Conservation (phyloP, 2,797 vertebrate species). For the Muraenolepis orangiensis region DNA sequence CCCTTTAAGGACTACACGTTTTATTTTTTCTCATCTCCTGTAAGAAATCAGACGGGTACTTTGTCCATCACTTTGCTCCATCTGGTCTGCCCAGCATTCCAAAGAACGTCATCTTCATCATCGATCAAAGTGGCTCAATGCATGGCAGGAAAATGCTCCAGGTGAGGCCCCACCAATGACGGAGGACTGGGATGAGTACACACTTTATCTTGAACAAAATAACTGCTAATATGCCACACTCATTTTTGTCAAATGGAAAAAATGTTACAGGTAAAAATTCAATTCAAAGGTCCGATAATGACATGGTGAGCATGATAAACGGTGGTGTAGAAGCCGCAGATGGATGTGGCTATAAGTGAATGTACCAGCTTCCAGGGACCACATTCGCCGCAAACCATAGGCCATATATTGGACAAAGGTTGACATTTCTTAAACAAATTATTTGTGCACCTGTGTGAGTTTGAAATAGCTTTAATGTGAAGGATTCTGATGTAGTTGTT, state of each 20-base stretch:
- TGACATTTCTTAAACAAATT: not conserved
- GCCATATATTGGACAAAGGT: not conserved
- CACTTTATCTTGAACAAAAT: not conserved
- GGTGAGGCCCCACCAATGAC: slow-evolving; percentile 50
- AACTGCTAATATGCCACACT: not conserved
- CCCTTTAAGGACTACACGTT: slow-evolving; percentile 2
- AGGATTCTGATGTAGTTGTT: not conserved
- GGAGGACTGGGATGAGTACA: too few species aligned
- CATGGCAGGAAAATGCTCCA: slow-evolving; percentile 68
- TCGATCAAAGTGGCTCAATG: slow-evolving; percentile 79
- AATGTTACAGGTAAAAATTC: not conserved
- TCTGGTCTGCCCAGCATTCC: slow-evolving; percentile 61
- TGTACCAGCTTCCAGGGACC: not conserved
- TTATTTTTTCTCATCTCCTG: not conserved
- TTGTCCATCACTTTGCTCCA: slow-evolving; percentile 79
- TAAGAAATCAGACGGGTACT: slow-evolving; percentile 66
- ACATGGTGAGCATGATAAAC: not conserved
- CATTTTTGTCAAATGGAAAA: not conserved
- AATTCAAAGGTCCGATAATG: not conserved
- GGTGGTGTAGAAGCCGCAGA: not conserved
- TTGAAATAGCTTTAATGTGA: not conserved
- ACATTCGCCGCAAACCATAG: not conserved
- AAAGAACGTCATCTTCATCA: slow-evolving; percentile 78
- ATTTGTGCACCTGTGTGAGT: not conserved
- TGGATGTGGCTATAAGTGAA: not conserved